These are phyloP conservation scores for Hesperophylax magnus DNA, from an alignment of 1,140 invertebrate species.

Conservation along the genomic window DNA sequence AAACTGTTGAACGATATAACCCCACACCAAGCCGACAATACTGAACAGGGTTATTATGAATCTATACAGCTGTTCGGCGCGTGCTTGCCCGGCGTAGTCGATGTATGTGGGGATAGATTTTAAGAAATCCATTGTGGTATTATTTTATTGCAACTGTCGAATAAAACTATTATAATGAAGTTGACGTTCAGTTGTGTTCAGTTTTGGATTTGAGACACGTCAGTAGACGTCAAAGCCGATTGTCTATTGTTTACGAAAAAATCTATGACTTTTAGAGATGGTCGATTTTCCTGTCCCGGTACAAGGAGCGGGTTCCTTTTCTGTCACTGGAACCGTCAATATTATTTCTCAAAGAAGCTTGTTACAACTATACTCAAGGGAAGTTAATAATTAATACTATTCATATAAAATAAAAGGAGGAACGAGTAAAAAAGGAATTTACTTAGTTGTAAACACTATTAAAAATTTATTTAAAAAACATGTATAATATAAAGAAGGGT, in stretches of 20 bases:
- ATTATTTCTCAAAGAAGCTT: too few relatives aligned
- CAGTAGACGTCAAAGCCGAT: constrained; percentile 13
- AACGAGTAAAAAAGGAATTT: too few relatives aligned
- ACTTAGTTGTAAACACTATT: too few relatives aligned
- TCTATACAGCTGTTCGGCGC: constrained; percentile 89
- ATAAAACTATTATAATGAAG: not conserved
- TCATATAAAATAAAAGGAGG: too few relatives aligned
- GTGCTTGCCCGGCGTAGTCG: constrained; percentile 92
- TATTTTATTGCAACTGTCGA: not conserved
- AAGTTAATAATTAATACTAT: too few relatives aligned
- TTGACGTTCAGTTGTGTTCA: not conserved
- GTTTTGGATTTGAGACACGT: constrained; percentile 16
- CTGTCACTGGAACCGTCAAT: too few relatives aligned
- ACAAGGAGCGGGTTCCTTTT: too few relatives aligned
- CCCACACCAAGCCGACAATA: constrained; percentile 89
- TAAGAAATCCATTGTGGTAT: constrained; percentile 64
- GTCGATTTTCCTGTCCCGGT: too few relatives aligned
- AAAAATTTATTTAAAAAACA: too few relatives aligned
- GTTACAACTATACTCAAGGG: too few relatives aligned
- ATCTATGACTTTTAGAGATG: not conserved
- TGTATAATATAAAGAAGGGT: too few relatives aligned
- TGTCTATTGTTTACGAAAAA: not conserved
- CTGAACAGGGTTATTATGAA: constrained; percentile 92
- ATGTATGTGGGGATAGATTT: constrained; percentile 67
- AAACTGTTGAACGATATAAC: constrained; percentile 96